These are phyloP conservation scores for Dorcus hopei DNA, from an alignment of 2,888 invertebrate genomes.

Conservation along the genomic window DNA sequence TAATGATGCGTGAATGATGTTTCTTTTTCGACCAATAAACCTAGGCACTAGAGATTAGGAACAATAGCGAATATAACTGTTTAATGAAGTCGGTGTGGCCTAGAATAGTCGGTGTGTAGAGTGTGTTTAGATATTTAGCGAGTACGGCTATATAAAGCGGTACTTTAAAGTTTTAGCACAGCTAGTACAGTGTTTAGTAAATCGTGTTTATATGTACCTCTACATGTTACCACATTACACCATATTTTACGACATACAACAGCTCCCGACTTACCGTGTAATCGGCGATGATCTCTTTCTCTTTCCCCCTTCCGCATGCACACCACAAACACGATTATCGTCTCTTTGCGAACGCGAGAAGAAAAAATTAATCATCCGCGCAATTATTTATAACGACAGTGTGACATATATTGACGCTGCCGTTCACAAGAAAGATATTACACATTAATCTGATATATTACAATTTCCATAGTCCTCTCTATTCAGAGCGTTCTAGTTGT, in stretches of 20 bases:
- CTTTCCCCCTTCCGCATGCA: no score
- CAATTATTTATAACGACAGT: no score
- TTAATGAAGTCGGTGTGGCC: conserved; percentile 1
- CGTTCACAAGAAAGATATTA: neutral
- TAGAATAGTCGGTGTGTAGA: conserved; percentile 7
- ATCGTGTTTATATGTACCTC: neutral
- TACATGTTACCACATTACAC: neutral
- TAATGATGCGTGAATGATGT: neutral
- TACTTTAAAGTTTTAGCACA: conserved; percentile 3
- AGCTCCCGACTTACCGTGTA: no score
- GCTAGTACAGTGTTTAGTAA: conserved; percentile 6
- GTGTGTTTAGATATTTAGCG: conserved; percentile 6
- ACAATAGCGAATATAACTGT: neutral
- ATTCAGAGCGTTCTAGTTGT: conserved; percentile 28
- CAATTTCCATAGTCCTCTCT: neutral
- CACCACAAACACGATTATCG: no score
- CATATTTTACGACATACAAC: neutral
- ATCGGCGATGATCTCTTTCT: no score
- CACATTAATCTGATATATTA: conserved; percentile 1
- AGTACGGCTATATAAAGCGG: conserved; percentile 1
- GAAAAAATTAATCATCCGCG: no score
- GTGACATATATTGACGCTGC: no score
- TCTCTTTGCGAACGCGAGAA: no score
- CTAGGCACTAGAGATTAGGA: neutral
- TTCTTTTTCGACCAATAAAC: conserved; percentile 1